Evolutionary conservation across 2,888 invertebrate genomes (phyloP), one percentile per base, ranked within the genome.

Genomic region (Clitarchus hookeri): DNA sequence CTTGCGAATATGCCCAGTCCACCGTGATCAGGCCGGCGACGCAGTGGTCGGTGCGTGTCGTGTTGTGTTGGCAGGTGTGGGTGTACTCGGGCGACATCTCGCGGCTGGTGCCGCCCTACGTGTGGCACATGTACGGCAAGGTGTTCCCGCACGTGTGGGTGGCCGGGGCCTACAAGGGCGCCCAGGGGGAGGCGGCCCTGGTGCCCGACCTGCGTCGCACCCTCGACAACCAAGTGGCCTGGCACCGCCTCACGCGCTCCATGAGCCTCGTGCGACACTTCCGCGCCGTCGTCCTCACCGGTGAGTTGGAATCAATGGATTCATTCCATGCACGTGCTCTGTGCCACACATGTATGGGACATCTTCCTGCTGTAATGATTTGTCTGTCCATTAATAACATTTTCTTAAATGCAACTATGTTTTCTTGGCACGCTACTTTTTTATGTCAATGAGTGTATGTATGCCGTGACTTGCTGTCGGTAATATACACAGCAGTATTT

Each of bases 161-260:
- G 13, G 92, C 93, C 3, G 91, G 92, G n/a, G 93, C 93, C 3
- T 93, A 91, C 89, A 93, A 93, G 89, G 93, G 92, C 9, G 92
- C 92, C 19, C 91, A 91, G 87, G 92, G 92, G 0, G 91, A 92
- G 88, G 91, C 91, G 0, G 89, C 91, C n/a, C 90, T 90, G 9
- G 89, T 92, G 80, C 92, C 92, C 6, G 90, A 91, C 78, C 89
- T 91, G 6, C 89, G 89, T 26, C 89, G 91, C 82, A 92, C 92
- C 88, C 89, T 91, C 16, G 91, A 91, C 79, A 92, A 92, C 89
- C 91, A 91, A 84, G 89, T 91, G 84, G 90, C 91, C 44, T 92
- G 92, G 92, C 87, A 92, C 25, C 90, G 92, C 25, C 92, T 92
- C 2, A 93, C 90, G 87, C 84, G 84, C 82, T 82, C 82, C 44